Base-by-base conservation (phyloP, 2,113 vertebrate genomes). In the Channa maculata region DNA sequence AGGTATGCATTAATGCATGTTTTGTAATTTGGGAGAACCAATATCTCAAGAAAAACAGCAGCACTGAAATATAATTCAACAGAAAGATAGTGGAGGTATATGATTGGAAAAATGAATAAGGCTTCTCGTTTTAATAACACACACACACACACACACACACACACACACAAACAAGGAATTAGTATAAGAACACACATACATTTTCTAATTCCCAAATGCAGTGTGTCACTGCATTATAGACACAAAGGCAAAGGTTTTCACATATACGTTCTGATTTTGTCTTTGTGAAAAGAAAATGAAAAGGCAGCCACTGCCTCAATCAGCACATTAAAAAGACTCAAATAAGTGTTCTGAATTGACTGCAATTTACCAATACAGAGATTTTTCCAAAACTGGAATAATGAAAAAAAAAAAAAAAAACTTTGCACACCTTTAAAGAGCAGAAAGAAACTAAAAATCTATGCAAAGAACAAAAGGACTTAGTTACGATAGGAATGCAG, bases 401-500 rank as follows among this genome's bases (percentile, higher is more conserved):
- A 3, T 8, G 13, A 24, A 24, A 24, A 24, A 24, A 24, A 24
- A 24, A 24, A 24, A 24, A 24, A 24, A 24, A 41, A 70, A 24
- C 11, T 34, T 38, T 39, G 15, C 7, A 41, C 44, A 62, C 33
- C 34, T 60, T 55, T 49, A 34, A n/a, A 45, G 61, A 15, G 3
- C 13, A 8, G 24, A 33, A 55, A 50, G 5, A 63, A 1, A 58
- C 6, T 1, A 12, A 15, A 69, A 49, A 61, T 6, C 24, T 24
- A 24, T 24, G 24, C 4, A 41, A 7, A 41, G 39, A 41, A 41
- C 6, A 41, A 41, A 5, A 41, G 6, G 4, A 38, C 54, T 11
- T 1, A 61, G 37, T 53, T n/a, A 48, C 48, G 52, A 70, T 55
- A 11, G 38, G 34, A 77, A 55, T 5, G 69, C 1, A 15, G 67